Base-by-base conservation (phyloP, 2,113 vertebrate species). In the Pangasianodon hypophthalmus region DNA sequence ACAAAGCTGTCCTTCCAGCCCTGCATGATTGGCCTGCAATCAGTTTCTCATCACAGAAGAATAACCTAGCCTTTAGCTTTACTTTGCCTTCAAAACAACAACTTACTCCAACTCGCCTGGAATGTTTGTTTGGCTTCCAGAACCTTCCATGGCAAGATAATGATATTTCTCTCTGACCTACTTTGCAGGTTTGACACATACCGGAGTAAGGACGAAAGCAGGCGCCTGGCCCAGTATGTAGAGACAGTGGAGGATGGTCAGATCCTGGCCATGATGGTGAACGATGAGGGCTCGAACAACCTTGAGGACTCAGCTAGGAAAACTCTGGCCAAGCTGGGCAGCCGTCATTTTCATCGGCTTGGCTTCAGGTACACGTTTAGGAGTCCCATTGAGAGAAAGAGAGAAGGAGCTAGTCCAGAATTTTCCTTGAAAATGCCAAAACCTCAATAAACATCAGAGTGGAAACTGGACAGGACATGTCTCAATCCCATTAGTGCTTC, bases 201-300 rank as follows among this genome's bases (percentile, higher is more conserved):
- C 84, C 96, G 96, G 86, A 96, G 97, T 91, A 97, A 97, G 93
- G 96, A 97, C 14, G 98, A 99, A 93, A 99, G 98, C 13, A 89
- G 94, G 2, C 97, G 98, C 0, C 96, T 99, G 84, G 96, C 95
- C n/a, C 95, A 97, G 90, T 98, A 97, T 41, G 91, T 99, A 93
- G 96, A 96, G 0, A 88, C 89, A 0, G 95, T 98, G 87, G 95
- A 94, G 0, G 86, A 93, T 0, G 98, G 98, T 69, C 95, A 96
- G 92, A 97, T 99, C 88, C 93, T 99, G 86, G 96, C 96, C 0
- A 95, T 99, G 16, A 96, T 98, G 83, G 97, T 99, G 92, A 99
- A 99, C 0, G 98, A 99, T 18, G 98, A 99, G 93, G 98, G 97
- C 58, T 99, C 98, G 48, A 97, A 97, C 92, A 97, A 97, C 94